Evolutionary conservation across 53 echinoderm and acorn worm genomes (phyloP), one percentile per base, ranked within the genome.

Genomic region (Pentamera pediparva): DNA sequence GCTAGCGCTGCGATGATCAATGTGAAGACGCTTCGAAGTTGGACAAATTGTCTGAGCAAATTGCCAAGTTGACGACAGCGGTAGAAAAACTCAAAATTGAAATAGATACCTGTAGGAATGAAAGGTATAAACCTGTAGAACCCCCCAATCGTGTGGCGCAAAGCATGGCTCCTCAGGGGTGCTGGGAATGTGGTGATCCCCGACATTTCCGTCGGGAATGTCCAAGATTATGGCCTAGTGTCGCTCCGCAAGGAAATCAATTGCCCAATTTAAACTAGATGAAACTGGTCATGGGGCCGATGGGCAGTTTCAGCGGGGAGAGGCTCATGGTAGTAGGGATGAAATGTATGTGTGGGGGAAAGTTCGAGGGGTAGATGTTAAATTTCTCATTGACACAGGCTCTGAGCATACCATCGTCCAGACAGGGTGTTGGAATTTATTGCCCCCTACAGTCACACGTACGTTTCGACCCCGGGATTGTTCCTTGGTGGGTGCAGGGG

Each of bases 321-420:
- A 6, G 8, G n/a, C 6, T 28, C 60, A 28, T 59, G 26, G 61
- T 13, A n/a, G 30, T 25, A 25, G n/a, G 31, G 33, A 60, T 11
- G 7, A 61, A 30, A 30, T 61, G 28, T 61, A 10, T 15, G 61
- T 32, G 28, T 61, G 32, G 11, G 61, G 32, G 30, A 27, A 35
- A 33, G 35, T 61, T 30, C 28, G 34, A 20, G 61, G 61, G 32
- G 34, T 61, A 0, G 32, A 61, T 17, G 61, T 61, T 11, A 35
- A 61, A 61, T 61, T 61, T 61, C n/a, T 61, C 10, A 4, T 61
- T 35, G 61, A 61, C n/a, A 61, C 61, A 3, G 61, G 35, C 10
- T 61, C 61, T 33, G 34, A 61, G 34, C 32, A 30, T 35, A 61
- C 61, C 13, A 30, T 61, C 19, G 19, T 61, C 2, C 61, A 61